Conservation (phyloP, 2,113 vertebrate species). For the Protobothrops mucrosquamatus region DNA sequence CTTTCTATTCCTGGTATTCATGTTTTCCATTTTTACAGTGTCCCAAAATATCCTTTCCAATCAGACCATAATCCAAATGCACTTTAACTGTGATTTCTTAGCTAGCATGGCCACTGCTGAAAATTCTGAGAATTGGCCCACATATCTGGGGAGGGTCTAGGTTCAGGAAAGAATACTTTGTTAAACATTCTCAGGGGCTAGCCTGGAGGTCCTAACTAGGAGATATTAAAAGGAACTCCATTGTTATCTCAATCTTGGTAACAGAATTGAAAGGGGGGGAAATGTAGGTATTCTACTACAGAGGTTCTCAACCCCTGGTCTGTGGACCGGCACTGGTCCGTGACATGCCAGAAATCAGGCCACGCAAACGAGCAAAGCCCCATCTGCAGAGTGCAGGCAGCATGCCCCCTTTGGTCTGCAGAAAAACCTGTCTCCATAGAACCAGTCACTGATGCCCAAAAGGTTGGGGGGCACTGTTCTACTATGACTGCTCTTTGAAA, state of each 20-base stretch:
- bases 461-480: too few relatives aligned
- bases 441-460: too few relatives aligned
- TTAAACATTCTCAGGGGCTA: not conserved
- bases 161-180: not conserved
- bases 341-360: too few relatives aligned
- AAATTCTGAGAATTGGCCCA: not conserved
- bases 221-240: not conserved
- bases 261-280: not conserved
- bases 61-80: not conserved
- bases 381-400: too few relatives aligned
- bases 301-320: too few relatives aligned
- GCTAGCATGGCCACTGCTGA: not conserved
- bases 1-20: not conserved
- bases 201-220: not conserved
- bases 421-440: too few relatives aligned
- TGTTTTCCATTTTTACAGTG: not conserved
- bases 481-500: too few relatives aligned
- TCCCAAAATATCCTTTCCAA: not conserved
- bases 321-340: too few relatives aligned
- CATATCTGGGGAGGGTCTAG: not conserved
- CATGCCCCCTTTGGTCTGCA: too few relatives aligned
- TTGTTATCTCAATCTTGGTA: not conserved
- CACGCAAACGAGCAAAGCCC: too few relatives aligned
- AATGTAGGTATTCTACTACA: not conserved
- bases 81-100: not conserved